These are phyloP conservation scores for Tholera decimalis DNA, from an alignment of 2,888 invertebrate species.

Conservation along the genomic window DNA sequence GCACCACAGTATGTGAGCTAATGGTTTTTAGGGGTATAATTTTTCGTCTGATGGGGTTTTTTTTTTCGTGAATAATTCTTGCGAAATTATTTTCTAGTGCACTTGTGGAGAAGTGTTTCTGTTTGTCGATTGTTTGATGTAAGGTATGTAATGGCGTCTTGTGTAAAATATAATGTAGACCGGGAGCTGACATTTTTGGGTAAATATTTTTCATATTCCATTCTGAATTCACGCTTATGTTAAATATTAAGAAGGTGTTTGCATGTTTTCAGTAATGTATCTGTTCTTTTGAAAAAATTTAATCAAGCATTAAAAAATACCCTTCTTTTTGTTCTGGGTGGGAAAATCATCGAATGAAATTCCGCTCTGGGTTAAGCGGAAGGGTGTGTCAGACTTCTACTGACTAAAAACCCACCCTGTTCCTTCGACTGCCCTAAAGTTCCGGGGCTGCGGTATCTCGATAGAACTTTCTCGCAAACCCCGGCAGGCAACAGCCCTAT, in stretches of 20 bases:
- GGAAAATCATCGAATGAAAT: neutral
- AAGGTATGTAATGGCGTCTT: constrained; percentile 51
- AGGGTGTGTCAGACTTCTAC: too few species aligned
- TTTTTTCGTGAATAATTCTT: constrained; percentile 81
- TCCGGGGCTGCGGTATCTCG: too few species aligned
- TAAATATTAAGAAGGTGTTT: too few species aligned
- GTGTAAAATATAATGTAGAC: constrained; percentile 1
- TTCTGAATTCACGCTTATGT: neutral
- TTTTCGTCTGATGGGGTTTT: constrained; percentile 86
- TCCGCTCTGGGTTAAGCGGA: too few species aligned
- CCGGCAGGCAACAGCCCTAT: too few species aligned
- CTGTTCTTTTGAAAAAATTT: too few species aligned
- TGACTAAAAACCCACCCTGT: too few species aligned
- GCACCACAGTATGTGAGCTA: constrained; percentile 86
- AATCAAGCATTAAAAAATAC: too few species aligned
- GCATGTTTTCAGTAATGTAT: too few species aligned
- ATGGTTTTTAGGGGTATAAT: constrained; percentile 88
- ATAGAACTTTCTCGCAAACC: too few species aligned
- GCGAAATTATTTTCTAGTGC: constrained; percentile 74
- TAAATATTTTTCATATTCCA: neutral
- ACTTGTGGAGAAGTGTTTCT: constrained; percentile 66
- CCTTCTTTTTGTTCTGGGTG: too few species aligned
- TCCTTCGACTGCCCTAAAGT: too few species aligned
- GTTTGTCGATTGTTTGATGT: constrained; percentile 71
- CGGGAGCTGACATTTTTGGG: neutral